These are phyloP conservation scores for Palaemon carinicauda DNA, from an alignment of 1,140 invertebrate species.

Conservation along the genomic window DNA sequence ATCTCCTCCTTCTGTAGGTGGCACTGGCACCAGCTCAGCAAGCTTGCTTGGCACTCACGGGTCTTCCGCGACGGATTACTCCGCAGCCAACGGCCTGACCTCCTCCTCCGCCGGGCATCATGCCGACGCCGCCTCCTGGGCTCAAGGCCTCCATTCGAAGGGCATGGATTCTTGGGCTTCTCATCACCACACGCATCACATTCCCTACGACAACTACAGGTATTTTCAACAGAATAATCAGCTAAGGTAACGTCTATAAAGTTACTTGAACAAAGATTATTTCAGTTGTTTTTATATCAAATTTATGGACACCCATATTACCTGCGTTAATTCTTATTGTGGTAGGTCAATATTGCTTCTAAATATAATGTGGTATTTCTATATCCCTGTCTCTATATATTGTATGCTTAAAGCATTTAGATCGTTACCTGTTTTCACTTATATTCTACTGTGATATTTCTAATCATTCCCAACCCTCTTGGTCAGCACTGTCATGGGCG, in stretches of 20 bases:
- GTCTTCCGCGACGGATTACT: no score
- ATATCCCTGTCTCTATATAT: no score
- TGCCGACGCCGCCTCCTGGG: slow-evolving; percentile 22
- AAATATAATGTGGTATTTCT: no score
- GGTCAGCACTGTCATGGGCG: slow-evolving; percentile 43
- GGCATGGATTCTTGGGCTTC: slow-evolving; percentile 15
- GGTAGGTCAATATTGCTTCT: no score
- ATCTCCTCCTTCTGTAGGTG: not conserved
- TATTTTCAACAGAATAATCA: not conserved
- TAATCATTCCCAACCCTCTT: not conserved
- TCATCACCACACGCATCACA: slow-evolving; percentile 43
- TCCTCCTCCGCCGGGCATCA: slow-evolving; percentile 21
- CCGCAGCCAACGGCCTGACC: not conserved
- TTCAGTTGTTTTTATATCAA: no score
- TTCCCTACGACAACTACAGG: slow-evolving; percentile 51
- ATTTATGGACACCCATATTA: no score
- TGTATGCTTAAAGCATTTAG: no score
- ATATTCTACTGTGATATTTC: not conserved
- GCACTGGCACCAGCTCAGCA: not conserved
- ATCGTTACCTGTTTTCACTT: no score
- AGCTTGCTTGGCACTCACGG: slow-evolving; percentile 1
- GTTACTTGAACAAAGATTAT: no score
- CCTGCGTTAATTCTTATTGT: no score
- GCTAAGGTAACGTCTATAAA: no score
- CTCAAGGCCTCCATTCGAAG: slow-evolving; percentile 29